Evolutionary conservation across 37 sponge, comb jelly and placozoan genomes (phyloP), one percentile per base, ranked within the genome.

Genomic region (Theonella swinhoei): DNA sequence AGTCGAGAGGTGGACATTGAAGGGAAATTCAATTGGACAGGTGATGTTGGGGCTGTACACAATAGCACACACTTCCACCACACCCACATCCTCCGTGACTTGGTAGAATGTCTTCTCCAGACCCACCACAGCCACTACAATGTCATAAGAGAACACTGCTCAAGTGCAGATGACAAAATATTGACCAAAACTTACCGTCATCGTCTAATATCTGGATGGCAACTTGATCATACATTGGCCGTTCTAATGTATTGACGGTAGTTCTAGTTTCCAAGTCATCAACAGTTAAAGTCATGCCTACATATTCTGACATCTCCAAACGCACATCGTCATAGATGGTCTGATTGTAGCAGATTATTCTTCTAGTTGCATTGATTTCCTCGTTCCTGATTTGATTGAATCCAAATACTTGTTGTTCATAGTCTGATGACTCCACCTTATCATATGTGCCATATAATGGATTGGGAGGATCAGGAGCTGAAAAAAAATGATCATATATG

Each of bases 291-390:
- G 54, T 14, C 54, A 47, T 7, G 11, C 54, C 54, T 7, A 47
- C 14, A 14, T 47, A 47, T 14, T 70, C 9, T 69, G 74, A 0
- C 73, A 19, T 14, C 79, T 42, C 87, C 80, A 86, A 33, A 79
- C 80, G 11, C 78, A 75, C 34, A 28, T 26, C 29, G 54, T 47
- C 54, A 14, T 47, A 47, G 54, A 47, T 17, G 11, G 14, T 14
- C 54, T 47, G 54, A 14, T 47, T 14, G 14, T 47, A 47, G 54
- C 54, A 47, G 54, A 47, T 14, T 7, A 47, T 7, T 17, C 54
- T 7, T 14, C 7, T 47, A 14, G 54, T 47, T 7, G 54, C 54
- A 47, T 47, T 47, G 54, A 47, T 47, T 7, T 17, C 54, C 54
- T 7, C 14, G 54, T 47, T 47, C 54, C 54, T 47, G 54, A 47